A percentile compares a stretch with the other conserved stretches of the same genome.
Conservation (phyloP, 1,140 invertebrate species). For the Archivesica marissinica region DNA sequence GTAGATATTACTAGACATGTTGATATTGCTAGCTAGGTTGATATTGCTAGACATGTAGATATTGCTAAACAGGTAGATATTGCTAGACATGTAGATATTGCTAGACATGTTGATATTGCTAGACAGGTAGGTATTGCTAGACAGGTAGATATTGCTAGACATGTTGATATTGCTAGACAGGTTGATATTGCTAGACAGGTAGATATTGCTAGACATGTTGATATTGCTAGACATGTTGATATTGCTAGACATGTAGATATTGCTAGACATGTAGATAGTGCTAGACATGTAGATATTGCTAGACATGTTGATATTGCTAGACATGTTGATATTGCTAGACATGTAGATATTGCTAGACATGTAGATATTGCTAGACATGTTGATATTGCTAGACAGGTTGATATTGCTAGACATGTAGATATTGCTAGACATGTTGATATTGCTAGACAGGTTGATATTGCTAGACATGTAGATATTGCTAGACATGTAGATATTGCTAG, state of each 20-base stretch:
- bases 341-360: not conserved
- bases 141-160: not conserved
- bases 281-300: not conserved
- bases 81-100: not conserved
- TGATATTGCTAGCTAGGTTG: no score
- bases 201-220: not conserved
- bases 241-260: no score
- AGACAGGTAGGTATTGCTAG: not conserved
- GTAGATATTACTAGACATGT: not conserved
- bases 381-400: conserved; percentile 25
- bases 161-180: conserved; percentile 72
- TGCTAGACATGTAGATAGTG: not conserved
- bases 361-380: conserved; percentile 76
- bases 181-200: conserved; percentile 66
- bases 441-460: not conserved
- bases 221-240: not conserved
- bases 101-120: not conserved
- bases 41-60: no score
- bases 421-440: not conserved
- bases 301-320: not conserved
- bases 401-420: not conserved
- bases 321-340: not conserved
- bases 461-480: not conserved
- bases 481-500: not conserved
- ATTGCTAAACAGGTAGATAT: not conserved